Evolutionary conservation across 2,797 vertebrate species (phyloP).

Genomic region (Apogon hyalosoma): DNA sequence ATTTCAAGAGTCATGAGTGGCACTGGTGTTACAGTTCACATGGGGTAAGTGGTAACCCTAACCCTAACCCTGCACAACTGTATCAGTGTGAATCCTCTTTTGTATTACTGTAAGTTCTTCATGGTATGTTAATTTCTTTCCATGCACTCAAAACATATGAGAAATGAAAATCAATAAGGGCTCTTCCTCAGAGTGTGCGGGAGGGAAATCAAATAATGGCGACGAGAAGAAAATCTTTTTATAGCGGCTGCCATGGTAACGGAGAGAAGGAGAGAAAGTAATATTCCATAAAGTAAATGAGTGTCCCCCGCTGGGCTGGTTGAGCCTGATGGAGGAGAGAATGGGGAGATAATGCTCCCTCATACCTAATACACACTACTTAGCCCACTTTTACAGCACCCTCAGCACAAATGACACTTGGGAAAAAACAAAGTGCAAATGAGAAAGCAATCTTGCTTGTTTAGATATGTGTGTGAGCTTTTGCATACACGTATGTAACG

Average conservation of each 20-base stretch:
- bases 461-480: conserved; percentile 9
- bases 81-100: conserved; percentile 19
- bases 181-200: conserved; percentile 58
- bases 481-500: conserved; percentile 21
- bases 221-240: conserved; percentile 82
- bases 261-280: conserved; percentile 77
- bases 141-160: conserved; percentile 74
- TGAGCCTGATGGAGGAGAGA: conserved; percentile 77
- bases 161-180: conserved; percentile 83
- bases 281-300: conserved; percentile 86
- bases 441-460: conserved; percentile 53
- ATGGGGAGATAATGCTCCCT: conserved; percentile 65
- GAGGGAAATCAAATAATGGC: conserved; percentile 73
- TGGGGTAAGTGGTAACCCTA: no score
- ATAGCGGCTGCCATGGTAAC: conserved; percentile 85
- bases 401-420: conserved; percentile 67
- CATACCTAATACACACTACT: conserved; percentile 68
- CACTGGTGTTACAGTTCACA: conserved; percentile 6
- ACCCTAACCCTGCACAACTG: no score
- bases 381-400: conserved; percentile 74
- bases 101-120: conserved; percentile 56
- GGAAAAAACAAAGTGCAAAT: conserved; percentile 66
- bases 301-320: conserved; percentile 75
- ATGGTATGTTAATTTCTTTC: conserved; percentile 71
- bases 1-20: not conserved